Conservation (phyloP, 2,113 vertebrate genomes). For the Monarcha castaneiventris region DNA sequence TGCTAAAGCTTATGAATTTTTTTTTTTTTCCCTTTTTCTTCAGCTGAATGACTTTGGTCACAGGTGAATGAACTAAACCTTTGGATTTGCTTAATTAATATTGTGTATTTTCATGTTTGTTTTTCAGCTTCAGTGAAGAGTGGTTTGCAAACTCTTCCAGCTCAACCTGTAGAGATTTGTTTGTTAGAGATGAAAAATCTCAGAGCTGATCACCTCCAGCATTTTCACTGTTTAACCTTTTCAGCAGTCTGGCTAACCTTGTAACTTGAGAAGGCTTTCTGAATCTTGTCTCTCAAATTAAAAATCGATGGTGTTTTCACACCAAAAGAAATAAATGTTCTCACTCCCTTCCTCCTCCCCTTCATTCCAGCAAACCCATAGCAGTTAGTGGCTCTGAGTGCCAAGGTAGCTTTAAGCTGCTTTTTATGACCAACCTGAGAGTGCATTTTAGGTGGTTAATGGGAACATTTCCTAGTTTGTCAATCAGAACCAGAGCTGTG, state of each 20-base stretch:
- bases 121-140: not conserved
- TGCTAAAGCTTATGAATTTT: not conserved
- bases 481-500: constrained; percentile 64
- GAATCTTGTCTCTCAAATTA: not conserved
- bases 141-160: not conserved
- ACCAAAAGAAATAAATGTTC: not conserved
- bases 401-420: constrained; percentile 29
- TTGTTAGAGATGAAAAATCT: not conserved
- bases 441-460: constrained; percentile 59
- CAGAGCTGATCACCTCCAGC: not conserved
- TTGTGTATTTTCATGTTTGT: not conserved
- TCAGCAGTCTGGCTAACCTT: not conserved
- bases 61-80: not conserved
- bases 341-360: not conserved
- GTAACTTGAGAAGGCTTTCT: not conserved
- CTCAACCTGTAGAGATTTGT: not conserved
- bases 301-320: not conserved
- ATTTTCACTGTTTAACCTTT: not conserved
- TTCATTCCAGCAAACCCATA: not conserved
- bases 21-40: not conserved
- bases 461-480: constrained; percentile 63
- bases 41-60: not conserved
- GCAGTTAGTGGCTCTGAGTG: not conserved
- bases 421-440: constrained; percentile 63
- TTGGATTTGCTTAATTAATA: not conserved